A percentile compares a stretch with the other conserved stretches of the same genome.
phyloP scores from a whole-genome alignment of 2,797 vertebrate genomes.

The Sus cebifrons region DNA sequence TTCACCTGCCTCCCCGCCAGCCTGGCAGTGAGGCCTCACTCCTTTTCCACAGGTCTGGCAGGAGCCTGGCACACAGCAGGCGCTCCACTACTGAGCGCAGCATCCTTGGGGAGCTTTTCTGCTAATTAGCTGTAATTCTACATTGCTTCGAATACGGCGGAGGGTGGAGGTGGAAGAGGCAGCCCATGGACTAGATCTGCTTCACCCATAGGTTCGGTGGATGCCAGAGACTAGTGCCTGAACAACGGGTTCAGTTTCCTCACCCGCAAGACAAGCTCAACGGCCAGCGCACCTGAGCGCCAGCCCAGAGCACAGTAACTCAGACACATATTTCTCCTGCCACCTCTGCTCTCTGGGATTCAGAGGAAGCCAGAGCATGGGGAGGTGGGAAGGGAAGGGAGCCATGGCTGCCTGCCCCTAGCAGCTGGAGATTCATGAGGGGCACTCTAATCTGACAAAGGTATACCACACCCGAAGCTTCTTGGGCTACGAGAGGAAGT shows the following conservation, averaged over 20 bases:
- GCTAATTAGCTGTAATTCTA: not conserved
- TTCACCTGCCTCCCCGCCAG: not conserved
- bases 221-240: not conserved
- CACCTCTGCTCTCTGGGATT: not conserved
- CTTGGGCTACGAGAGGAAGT: not conserved
- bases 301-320: not conserved
- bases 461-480: slow-evolving; percentile 36
- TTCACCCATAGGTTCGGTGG: not conserved
- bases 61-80: not conserved
- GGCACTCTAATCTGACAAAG: slow-evolving; percentile 50
- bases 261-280: not conserved
- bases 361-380: not conserved
- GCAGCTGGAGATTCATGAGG: slow-evolving; percentile 55
- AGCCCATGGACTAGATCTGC: not conserved
- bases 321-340: not conserved
- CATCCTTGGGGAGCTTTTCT: not conserved
- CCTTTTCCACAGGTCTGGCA: not conserved
- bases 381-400: not conserved
- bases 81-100: too few species aligned
- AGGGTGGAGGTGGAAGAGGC: not conserved
- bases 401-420: not conserved
- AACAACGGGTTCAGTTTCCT: not conserved
- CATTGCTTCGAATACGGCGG: not conserved
- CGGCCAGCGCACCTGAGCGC: not conserved
- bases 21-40: not conserved